Conservation (phyloP, 1,140 invertebrate genomes). For the Saccostrea echinata region DNA sequence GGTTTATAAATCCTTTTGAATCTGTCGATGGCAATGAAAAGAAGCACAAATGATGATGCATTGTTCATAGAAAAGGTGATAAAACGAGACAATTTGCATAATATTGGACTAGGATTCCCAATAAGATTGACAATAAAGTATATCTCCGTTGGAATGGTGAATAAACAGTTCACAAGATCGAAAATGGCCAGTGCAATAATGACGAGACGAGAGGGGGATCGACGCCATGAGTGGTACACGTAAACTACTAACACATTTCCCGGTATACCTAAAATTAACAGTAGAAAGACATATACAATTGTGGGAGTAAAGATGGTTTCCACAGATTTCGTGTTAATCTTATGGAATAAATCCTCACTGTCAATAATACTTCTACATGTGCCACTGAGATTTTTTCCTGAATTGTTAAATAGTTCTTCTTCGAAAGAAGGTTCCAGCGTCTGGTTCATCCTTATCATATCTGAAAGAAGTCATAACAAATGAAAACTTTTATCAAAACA, state of each 20-base stretch:
- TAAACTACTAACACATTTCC: conserved; percentile 30
- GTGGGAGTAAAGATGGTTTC: not conserved
- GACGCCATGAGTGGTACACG: conserved; percentile 21
- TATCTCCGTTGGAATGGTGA: conserved; percentile 70
- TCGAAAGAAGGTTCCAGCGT: not conserved
- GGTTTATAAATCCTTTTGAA: conserved; percentile 69
- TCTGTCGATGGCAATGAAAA: conserved; percentile 68
- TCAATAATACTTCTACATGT: not conserved
- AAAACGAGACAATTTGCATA: conserved; percentile 68
- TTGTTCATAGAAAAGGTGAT: conserved; percentile 69
- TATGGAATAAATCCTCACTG: not conserved
- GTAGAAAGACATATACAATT: not conserved
- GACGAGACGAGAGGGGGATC: not conserved
- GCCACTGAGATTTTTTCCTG: not conserved
- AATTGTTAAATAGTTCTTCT: not conserved
- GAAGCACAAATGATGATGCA: conserved; percentile 60
- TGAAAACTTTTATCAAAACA: not conserved
- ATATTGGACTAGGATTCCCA: conserved; percentile 53
- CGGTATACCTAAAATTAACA: not conserved
- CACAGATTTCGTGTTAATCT: not conserved
- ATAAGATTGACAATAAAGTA: conserved; percentile 60
- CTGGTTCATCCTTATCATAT: conserved; percentile 1
- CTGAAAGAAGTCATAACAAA: not conserved
- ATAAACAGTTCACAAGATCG: conserved; percentile 62
- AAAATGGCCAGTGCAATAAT: conserved; percentile 28